Evolutionary conservation across 2,888 invertebrate species (phyloP), one percentile per base, ranked within the genome.

Genomic region (Miltochrista miniata): DNA sequence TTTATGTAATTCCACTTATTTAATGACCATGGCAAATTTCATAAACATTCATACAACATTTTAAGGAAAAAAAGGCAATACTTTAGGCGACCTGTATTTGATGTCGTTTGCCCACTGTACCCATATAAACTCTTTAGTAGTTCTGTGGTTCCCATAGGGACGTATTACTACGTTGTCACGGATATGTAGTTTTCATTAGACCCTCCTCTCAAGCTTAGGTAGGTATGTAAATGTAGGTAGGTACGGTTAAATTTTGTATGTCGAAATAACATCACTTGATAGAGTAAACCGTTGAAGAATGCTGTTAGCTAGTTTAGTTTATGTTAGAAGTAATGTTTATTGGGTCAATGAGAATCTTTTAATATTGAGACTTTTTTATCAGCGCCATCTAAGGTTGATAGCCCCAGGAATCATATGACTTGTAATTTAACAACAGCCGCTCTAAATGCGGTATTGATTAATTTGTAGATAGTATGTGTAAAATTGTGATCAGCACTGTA

Each of bases 81-180:
- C n/a, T n/a, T n/a, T n/a, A n/a, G n/a, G n/a, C n/a, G n/a, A n/a
- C n/a, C n/a, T n/a, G n/a, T n/a, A n/a, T n/a, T n/a, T n/a, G n/a
- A n/a, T n/a, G n/a, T n/a, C n/a, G n/a, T n/a, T n/a, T n/a, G n/a
- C n/a, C n/a, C n/a, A n/a, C 18, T 24, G 52, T 49, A 52, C 54
- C 65, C 49, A 54, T 59, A 51, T 46, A 60, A 51, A 37, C 45
- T 33, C 37, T 50, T 51, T 40, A 39, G 33, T 47, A 8, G 35
- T 35, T 15, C 31, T 41, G 33, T 47, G 11, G 35, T 40, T 30
- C 31, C 40, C 45, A 45, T 15, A 34, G 18, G 29, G 29, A 41
- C 37, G 36, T 41, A 15, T 5, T 12, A 11, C 40, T 39, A 42
- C n/a, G 11, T 46, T 33, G 48, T 48, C 39, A 52, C 40, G 51